Evolutionary conservation across 2,113 vertebrate species (phyloP).

Genomic region (Alosa alosa): DNA sequence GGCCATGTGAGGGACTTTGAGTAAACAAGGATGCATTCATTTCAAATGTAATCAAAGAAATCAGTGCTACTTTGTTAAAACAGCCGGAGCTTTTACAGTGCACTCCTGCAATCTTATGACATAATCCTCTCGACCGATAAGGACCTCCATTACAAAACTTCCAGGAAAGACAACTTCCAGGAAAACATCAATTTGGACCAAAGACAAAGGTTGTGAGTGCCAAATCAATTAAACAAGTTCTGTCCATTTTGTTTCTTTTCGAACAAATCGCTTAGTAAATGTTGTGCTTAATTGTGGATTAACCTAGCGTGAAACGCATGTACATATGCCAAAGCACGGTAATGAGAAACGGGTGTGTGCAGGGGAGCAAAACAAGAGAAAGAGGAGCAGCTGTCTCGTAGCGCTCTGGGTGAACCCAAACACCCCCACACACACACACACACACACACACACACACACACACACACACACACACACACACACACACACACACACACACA

Average conservation of each 20-base stretch:
- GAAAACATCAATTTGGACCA: slow-evolving; percentile 51
- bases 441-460: background rate
- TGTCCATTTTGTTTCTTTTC: slow-evolving; percentile 18
- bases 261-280: slow-evolving; percentile 50
- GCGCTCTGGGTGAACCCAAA: slow-evolving; percentile 54
- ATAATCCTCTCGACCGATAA: slow-evolving; percentile 65
- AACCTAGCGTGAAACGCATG: slow-evolving; percentile 63
- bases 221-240: slow-evolving; percentile 61
- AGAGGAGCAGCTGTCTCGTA: slow-evolving; percentile 52
- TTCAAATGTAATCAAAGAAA: slow-evolving; percentile 56
- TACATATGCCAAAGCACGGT: slow-evolving; percentile 46
- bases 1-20: slow-evolving; percentile 38
- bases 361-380: slow-evolving; percentile 36
- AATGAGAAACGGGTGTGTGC: slow-evolving; percentile 12
- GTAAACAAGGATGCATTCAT: slow-evolving; percentile 40
- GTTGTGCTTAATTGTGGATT: slow-evolving; percentile 57
- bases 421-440: slow-evolving; percentile 7
- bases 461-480: background rate
- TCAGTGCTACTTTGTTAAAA: slow-evolving; percentile 59
- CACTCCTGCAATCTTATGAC: slow-evolving; percentile 59
- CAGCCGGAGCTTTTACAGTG: slow-evolving; percentile 54
- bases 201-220: slow-evolving; percentile 53
- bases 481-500: background rate
- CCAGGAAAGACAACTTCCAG: slow-evolving; percentile 44
- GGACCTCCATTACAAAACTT: slow-evolving; percentile 58